Evolutionary conservation across 2,113 vertebrate genomes (phyloP).

Genomic region (Myotis davidii): DNA sequence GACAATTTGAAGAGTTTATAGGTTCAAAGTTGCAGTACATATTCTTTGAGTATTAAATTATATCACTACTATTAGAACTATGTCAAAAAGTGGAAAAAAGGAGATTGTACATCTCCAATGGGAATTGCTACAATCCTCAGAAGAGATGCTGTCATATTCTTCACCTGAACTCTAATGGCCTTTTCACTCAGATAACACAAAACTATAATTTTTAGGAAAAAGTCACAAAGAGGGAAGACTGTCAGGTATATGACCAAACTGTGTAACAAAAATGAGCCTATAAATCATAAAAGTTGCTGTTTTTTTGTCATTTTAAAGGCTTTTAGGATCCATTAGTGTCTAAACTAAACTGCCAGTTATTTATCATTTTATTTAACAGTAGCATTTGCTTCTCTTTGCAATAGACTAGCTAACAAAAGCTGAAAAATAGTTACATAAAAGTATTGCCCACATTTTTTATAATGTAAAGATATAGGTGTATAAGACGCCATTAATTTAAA

Average conservation of each 20-base stretch:
- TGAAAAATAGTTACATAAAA: not conserved
- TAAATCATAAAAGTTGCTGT: conserved; percentile 73
- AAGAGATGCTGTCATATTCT: conserved; percentile 54
- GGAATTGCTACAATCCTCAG: conserved; percentile 57
- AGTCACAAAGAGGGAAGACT: conserved; percentile 68
- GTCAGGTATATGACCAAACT: conserved; percentile 72
- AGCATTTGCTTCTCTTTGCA: conserved; percentile 62
- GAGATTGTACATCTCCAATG: not conserved
- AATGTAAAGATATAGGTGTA: conserved; percentile 31
- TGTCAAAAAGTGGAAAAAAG: not conserved
- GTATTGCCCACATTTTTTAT: not conserved
- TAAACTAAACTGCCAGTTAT: conserved; percentile 75
- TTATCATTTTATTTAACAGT: conserved; percentile 78
- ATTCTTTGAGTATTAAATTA: conserved; percentile 6
- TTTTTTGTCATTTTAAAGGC: conserved; percentile 79
- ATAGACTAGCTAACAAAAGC: not conserved
- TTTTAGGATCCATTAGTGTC: conserved; percentile 82
- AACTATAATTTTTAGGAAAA: conserved; percentile 73
- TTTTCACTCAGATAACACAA: conserved; percentile 60
- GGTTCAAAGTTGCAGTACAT: not conserved
- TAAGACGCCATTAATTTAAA: conserved; percentile 20
- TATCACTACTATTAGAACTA: not conserved
- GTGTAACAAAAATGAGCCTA: conserved; percentile 74
- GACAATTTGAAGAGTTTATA: not conserved
- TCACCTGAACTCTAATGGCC: conserved; percentile 48